These are phyloP conservation scores for Aphelinus atriplicis DNA, from an alignment of 1,140 invertebrate species.

Conservation along the genomic window DNA sequence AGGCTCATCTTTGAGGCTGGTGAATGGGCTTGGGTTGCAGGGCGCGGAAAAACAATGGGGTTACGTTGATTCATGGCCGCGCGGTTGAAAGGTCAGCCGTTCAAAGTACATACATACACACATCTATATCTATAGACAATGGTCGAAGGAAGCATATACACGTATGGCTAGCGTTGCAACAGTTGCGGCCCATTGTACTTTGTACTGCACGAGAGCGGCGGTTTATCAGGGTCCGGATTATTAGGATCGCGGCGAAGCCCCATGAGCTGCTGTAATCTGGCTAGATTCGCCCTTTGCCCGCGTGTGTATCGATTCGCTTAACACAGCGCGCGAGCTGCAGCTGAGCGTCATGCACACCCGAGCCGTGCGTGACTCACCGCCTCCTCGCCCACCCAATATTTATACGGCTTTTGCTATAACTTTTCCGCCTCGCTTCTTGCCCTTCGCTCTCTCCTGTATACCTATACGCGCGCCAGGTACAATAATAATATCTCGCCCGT, in stretches of 20 bases:
- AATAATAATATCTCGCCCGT: not conserved
- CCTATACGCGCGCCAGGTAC: not conserved
- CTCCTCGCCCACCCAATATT: no score
- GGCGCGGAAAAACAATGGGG: no score
- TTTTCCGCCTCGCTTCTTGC: not conserved
- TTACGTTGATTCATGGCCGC: no score
- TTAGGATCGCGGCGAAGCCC: slow-evolving; percentile 61
- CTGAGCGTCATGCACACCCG: slow-evolving; percentile 43
- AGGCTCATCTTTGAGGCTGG: no score
- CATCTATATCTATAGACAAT: no score
- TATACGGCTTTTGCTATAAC: slow-evolving; percentile 1
- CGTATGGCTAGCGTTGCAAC: slow-evolving; percentile 21
- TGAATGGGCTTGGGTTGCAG: no score
- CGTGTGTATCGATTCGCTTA: slow-evolving; percentile 56
- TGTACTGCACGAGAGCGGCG: slow-evolving; percentile 26
- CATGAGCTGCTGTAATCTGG: slow-evolving; percentile 62
- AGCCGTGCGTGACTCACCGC: slow-evolving; percentile 37
- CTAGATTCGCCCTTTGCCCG: slow-evolving; percentile 59
- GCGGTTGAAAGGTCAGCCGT: no score
- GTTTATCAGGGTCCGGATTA: slow-evolving; percentile 54
- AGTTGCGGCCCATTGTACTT: no score
- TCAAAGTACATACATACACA: no score
- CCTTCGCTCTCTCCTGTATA: no score
- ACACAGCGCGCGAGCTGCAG: slow-evolving; percentile 49
- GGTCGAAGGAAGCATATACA: not conserved